These are phyloP conservation scores for Rhea americana DNA, from an alignment of 2,113 vertebrate genomes.

Conservation along the genomic window DNA sequence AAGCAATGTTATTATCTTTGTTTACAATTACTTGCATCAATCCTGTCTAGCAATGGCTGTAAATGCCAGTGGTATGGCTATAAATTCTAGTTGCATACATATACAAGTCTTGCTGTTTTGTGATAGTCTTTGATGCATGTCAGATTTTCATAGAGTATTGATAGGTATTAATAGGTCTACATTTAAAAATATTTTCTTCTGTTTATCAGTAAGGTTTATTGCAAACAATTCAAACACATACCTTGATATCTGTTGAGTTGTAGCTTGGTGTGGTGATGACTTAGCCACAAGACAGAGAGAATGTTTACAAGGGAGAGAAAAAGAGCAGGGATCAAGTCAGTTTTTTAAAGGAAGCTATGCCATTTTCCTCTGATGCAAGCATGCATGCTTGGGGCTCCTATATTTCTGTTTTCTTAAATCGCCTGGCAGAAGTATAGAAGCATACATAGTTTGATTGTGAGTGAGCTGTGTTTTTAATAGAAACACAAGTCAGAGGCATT, in stretches of 20 bases:
- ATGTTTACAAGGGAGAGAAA: not conserved
- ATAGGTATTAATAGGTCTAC: not conserved
- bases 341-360: not conserved
- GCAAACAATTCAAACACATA: not conserved
- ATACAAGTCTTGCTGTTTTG: not conserved
- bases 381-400: not conserved
- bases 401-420: conserved; percentile 16
- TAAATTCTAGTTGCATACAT: not conserved
- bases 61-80: not conserved
- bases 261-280: not conserved
- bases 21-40: not conserved
- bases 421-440: not conserved
- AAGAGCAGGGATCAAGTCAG: not conserved
- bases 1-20: not conserved
- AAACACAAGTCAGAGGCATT: not conserved
- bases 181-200: not conserved
- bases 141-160: not conserved
- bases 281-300: not conserved
- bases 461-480: not conserved
- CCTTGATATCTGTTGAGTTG: not conserved
- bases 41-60: not conserved
- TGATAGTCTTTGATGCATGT: not conserved
- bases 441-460: not conserved
- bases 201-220: not conserved
- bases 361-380: not conserved